Evolutionary conservation across 2,888 invertebrate genomes (phyloP).

Genomic region (Tupiocoris notatus): DNA sequence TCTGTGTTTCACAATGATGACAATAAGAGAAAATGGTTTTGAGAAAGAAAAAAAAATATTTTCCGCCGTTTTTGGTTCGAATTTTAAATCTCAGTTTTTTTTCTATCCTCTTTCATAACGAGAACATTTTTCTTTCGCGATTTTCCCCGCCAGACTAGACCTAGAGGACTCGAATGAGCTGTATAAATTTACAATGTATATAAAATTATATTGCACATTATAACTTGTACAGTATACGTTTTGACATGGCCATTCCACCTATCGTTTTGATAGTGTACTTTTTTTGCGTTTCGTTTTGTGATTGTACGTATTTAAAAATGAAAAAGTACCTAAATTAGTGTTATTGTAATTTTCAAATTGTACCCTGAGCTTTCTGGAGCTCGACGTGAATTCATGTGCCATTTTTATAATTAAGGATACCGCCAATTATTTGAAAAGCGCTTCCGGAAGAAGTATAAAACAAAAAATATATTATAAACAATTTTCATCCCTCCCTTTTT

Average conservation of each 20-base stretch:
- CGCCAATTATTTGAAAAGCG: constrained; percentile 45
- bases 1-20: constrained; percentile 46
- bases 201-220: neutral
- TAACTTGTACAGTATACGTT: neutral
- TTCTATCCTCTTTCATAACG: neutral
- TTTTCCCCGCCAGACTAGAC: too few relatives aligned
- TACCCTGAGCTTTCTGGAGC: constrained; percentile 18
- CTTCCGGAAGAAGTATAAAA: constrained; percentile 41
- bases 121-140: neutral
- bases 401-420: constrained; percentile 37
- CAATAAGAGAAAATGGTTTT: constrained; percentile 41
- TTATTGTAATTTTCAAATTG: neutral
- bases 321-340: constrained; percentile 4
- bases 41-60: neutral
- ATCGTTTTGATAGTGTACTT: neutral
- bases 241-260: neutral
- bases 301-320: constrained; percentile 5
- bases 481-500: constrained; percentile 41
- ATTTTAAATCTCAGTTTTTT: constrained; percentile 2
- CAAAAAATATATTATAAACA: constrained; percentile 29
- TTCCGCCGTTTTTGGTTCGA: neutral
- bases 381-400: constrained; percentile 47
- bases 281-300: neutral
- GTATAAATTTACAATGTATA: neutral
- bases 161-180: too few relatives aligned